Evolutionary conservation across 2,113 vertebrate species (phyloP).

Genomic region (Dromiciops gliroides): DNA sequence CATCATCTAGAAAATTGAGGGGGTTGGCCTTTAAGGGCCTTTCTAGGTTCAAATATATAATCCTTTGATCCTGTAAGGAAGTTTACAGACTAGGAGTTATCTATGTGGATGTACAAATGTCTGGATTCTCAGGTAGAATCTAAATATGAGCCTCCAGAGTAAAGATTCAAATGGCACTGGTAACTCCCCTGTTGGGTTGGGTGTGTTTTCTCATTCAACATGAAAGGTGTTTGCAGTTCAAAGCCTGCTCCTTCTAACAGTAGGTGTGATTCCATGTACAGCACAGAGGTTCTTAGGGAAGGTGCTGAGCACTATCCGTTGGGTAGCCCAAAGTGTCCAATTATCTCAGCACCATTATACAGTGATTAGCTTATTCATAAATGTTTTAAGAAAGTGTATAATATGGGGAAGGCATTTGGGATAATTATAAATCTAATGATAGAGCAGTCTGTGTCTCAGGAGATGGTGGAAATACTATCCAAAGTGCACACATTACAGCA

Average conservation of each 20-base stretch:
- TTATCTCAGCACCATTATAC: not conserved
- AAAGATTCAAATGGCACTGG: not conserved
- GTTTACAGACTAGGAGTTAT: no score
- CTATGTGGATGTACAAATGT: not conserved
- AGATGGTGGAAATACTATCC: not conserved
- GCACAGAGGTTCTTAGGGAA: not conserved
- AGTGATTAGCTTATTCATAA: slow-evolving; percentile 19
- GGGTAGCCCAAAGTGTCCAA: not conserved
- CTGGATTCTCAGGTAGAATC: not conserved
- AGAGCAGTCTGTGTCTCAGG: slow-evolving; percentile 18
- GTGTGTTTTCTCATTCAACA: not conserved
- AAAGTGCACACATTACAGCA: not conserved
- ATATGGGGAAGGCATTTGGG: slow-evolving; percentile 9
- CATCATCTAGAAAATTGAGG: no score
- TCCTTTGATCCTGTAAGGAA: no score
- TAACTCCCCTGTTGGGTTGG: not conserved
- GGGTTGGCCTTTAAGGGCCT: no score
- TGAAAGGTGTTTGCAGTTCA: not conserved
- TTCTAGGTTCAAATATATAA: no score
- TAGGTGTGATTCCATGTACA: slow-evolving; percentile 11
- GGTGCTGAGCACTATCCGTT: not conserved
- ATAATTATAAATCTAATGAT: slow-evolving; percentile 24
- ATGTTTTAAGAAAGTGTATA: not conserved
- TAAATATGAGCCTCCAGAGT: not conserved
- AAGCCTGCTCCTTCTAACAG: slow-evolving; percentile 11